phyloP scores from a whole-genome alignment of 2,113 vertebrate genomes.

The Strix uralensis region DNA sequence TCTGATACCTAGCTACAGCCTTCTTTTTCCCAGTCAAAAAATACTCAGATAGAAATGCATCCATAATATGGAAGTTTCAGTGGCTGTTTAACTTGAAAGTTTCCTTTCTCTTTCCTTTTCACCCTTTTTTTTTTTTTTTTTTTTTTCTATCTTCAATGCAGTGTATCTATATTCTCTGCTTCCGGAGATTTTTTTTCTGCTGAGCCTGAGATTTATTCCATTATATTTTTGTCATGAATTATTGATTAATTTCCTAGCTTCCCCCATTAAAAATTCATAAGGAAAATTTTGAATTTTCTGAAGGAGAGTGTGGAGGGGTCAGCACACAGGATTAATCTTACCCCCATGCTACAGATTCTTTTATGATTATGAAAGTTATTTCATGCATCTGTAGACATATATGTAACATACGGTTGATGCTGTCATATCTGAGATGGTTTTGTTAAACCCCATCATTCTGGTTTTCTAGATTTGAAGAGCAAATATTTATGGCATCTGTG shows the following conservation, averaged over 20 bases:
- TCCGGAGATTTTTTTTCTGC: background rate
- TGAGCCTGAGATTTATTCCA: background rate
- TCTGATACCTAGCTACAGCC: background rate
- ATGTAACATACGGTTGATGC: background rate
- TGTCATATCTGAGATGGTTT: background rate
- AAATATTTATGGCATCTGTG: background rate
- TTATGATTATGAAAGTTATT: background rate
- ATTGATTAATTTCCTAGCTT: background rate
- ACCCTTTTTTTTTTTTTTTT: accelerated
- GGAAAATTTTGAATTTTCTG: background rate
- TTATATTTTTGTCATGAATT: background rate
- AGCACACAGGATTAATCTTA: background rate
- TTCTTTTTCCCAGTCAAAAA: background rate
- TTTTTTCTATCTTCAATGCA: background rate
- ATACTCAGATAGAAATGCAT: background rate
- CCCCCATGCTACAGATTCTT: background rate
- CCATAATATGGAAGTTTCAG: background rate
- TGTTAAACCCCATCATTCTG: background rate
- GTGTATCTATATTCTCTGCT: background rate
- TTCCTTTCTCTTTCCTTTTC: background rate
- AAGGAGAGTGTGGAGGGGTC: background rate
- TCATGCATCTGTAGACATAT: background rate
- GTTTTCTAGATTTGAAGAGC: background rate
- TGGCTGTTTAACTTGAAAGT: background rate
- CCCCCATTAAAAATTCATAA: background rate